Evolutionary conservation across 2,797 vertebrate genomes (phyloP).

Genomic region (Caiman crocodilus): DNA sequence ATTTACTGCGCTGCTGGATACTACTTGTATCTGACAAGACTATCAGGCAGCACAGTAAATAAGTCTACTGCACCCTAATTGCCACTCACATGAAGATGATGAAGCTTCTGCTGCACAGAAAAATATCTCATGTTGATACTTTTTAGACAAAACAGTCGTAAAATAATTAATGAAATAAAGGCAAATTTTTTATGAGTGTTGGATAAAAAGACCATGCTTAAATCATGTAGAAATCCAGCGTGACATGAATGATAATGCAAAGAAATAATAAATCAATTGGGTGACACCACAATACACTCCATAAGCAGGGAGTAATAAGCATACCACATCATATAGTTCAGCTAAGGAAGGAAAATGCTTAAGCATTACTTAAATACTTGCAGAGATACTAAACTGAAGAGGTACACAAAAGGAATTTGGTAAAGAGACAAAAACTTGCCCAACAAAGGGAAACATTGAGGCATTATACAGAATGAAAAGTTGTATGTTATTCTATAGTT

Average conservation of each 20-base stretch:
- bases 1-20: too few species aligned
- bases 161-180: background rate
- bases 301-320: constrained; percentile 18
- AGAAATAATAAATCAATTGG: background rate
- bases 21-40: too few species aligned
- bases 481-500: fast-evolving
- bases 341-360: constrained; percentile 37
- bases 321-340: background rate
- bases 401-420: background rate
- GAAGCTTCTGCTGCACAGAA: too few species aligned
- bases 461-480: background rate
- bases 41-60: too few species aligned
- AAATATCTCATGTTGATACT: too few species aligned
- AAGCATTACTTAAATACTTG: constrained; percentile 25
- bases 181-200: background rate
- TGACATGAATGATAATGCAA: background rate
- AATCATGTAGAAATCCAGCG: background rate
- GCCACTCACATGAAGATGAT: too few species aligned
- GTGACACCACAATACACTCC: background rate
- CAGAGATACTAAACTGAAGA: constrained; percentile 33
- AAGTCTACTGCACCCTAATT: too few species aligned
- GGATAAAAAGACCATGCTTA: background rate
- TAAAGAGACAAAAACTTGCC: background rate
- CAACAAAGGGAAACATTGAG: constrained; percentile 49
- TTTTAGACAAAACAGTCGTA: background rate